Conservation (phyloP, 1,140 invertebrate species). For the Bombus consobrinus region DNA sequence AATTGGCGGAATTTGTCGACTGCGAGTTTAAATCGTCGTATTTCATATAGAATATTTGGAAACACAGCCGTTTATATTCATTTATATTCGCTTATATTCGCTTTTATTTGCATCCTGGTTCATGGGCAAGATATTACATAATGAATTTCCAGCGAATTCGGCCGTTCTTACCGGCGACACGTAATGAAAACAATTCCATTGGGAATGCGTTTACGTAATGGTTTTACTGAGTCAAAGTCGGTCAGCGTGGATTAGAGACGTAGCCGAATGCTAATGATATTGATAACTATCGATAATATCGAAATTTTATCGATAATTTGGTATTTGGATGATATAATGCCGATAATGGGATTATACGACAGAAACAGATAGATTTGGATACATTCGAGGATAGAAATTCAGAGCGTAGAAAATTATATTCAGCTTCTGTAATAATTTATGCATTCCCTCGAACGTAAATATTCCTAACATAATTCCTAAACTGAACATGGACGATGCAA, state of each 20-base stretch:
- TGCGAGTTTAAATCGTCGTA: slow-evolving; percentile 9
- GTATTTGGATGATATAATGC: neutral
- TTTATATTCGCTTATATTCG: neutral
- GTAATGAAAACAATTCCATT: slow-evolving; percentile 10
- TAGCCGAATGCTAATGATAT: neutral
- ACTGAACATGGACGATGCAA: too few species aligned
- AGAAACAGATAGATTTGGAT: neutral
- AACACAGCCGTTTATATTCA: neutral
- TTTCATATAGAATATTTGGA: neutral
- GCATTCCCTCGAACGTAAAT: too few species aligned
- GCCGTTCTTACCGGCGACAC: neutral
- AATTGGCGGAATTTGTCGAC: slow-evolving; percentile 27
- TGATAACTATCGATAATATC: neutral
- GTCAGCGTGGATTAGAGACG: neutral
- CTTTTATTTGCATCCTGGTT: neutral
- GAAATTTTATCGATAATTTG: neutral
- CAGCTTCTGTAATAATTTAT: too few species aligned
- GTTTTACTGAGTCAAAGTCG: slow-evolving; percentile 8
- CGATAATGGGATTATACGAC: neutral
- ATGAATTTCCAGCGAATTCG: slow-evolving; percentile 14
- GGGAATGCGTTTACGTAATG: slow-evolving; percentile 1
- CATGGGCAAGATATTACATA: slow-evolving; percentile 16
- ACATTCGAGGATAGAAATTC: neutral
- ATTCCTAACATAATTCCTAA: too few species aligned
- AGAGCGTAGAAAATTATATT: too few species aligned